Evolutionary conservation across 1,140 invertebrate species (phyloP), one percentile per base, ranked within the genome.

Genomic region (Daktulosphaira vitifoliae): DNA sequence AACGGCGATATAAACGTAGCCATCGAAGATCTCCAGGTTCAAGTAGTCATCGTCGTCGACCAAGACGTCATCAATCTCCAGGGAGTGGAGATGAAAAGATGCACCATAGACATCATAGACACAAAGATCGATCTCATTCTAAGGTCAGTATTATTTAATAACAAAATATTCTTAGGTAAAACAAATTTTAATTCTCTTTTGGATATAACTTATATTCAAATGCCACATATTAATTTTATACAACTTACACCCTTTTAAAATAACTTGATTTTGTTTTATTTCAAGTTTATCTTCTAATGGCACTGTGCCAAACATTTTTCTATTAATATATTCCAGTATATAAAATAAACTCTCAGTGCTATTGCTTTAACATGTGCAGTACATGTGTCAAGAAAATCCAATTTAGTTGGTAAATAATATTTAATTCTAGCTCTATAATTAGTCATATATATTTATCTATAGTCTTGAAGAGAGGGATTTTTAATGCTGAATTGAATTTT

Each of bases 1-100:
- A 82, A 69, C 75, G 81, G 3, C 79, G 82, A 7, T 83, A 81
- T 74, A 83, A 83, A 59, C 77, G 81, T 8, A 82, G 80, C 62
- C 76, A 81, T 15, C 75, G 81, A 56, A 42, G 65, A 16, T 83
- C 82, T 18, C 81, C 81, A 4, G 81, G 80, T 20, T 77, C 75
- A 26, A 80, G 79, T 37, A 48, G 59, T n/a, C 66, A 68, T 66
- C 74, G 66, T 64, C 46, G 46, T 22, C 49, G 56, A n/a, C 48
- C 22, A 18, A 50, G 59, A 25, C 56, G 78, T 13, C 79, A 78
- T 65, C 67, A 54, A 26, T 46, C 33, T 18, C 50, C 37, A 5
- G 52, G 51, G 15, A 50, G 37, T 22, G 37, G 49, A 29, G 48
- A 65, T 65, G 37, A 52, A n/a, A 65, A 50, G 16, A 65, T 42